These are phyloP conservation scores for Merluccius polli DNA, from an alignment of 2,797 vertebrate genomes.

Conservation along the genomic window DNA sequence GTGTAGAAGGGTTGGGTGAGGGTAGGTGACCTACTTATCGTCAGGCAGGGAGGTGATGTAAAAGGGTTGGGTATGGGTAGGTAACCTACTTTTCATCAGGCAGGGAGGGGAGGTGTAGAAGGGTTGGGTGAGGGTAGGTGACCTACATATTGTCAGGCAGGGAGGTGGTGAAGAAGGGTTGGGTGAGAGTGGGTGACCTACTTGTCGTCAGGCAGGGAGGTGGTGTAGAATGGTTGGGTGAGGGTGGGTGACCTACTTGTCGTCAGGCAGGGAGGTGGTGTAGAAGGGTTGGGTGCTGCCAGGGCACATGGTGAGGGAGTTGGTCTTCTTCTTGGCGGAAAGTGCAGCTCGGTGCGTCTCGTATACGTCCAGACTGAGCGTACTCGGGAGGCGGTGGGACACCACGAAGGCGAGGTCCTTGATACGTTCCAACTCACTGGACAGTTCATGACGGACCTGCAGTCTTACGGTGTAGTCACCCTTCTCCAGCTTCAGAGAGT, in stretches of 20 bases:
- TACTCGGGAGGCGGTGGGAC: slow-evolving; percentile 91
- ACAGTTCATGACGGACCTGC: slow-evolving; percentile 95
- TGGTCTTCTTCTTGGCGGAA: slow-evolving; percentile 93
- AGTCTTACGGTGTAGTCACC: slow-evolving; percentile 94
- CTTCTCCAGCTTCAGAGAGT: slow-evolving; percentile 97
- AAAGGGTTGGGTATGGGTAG: too few relatives aligned
- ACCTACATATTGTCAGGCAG: too few relatives aligned
- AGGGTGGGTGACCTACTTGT: slow-evolving; percentile 85
- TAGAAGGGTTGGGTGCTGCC: slow-evolving; percentile 89
- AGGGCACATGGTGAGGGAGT: slow-evolving; percentile 84
- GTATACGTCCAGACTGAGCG: slow-evolving; percentile 89
- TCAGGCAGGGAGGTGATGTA: too few relatives aligned
- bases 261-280: slow-evolving; percentile 87
- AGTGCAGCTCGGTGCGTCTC: slow-evolving; percentile 91
- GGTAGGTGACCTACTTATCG: too few relatives aligned
- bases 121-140: too few relatives aligned
- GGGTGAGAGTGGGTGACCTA: too few relatives aligned
- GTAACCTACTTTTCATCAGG: too few relatives aligned
- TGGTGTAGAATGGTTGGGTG: too few relatives aligned
- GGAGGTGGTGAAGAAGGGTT: too few relatives aligned
- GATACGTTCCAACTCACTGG: slow-evolving; percentile 90
- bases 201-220: too few relatives aligned
- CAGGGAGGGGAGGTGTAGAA: too few relatives aligned
- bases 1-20: too few relatives aligned
- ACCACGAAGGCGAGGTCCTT: slow-evolving; percentile 95